Percentiles rank a stretch among this genome's conserved stretches.
Conservation (phyloP, 2,797 vertebrate genomes). For the Hemitrygon akajei region DNA sequence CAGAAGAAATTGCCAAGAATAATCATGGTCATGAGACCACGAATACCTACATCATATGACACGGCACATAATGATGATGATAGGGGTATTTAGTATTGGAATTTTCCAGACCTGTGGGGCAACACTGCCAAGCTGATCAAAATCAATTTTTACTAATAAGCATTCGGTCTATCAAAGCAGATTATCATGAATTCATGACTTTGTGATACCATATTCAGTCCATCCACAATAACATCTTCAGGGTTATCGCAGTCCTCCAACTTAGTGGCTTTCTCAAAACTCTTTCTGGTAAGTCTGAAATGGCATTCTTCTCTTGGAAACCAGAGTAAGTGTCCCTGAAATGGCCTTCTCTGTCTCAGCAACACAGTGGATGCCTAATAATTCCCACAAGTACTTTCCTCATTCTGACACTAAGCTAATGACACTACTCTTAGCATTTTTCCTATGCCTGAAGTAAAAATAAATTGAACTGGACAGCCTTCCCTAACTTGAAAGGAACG, state of each 20-base stretch:
- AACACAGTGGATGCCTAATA: background rate
- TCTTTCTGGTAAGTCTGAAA: background rate
- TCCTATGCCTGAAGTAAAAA: background rate
- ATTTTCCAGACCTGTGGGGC: background rate
- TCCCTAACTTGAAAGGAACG: background rate
- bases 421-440: background rate
- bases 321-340: background rate
- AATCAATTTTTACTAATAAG: background rate
- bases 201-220: background rate
- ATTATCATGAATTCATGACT: background rate
- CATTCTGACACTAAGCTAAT: background rate
- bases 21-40: too few species aligned
- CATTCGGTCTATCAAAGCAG: background rate
- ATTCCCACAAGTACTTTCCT: background rate
- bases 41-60: too few species aligned
- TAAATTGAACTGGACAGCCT: background rate
- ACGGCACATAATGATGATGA: too few species aligned
- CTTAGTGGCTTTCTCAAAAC: background rate
- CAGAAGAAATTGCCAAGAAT: too few species aligned
- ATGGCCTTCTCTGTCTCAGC: background rate
- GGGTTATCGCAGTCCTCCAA: background rate
- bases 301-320: background rate
- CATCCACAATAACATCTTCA: background rate
- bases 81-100: too few species aligned
- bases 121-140: background rate